A percentile compares a stretch with the other conserved stretches of the same genome.
phyloP scores from a whole-genome alignment of 2,888 invertebrate genomes.

The Morpho helenor region DNA sequence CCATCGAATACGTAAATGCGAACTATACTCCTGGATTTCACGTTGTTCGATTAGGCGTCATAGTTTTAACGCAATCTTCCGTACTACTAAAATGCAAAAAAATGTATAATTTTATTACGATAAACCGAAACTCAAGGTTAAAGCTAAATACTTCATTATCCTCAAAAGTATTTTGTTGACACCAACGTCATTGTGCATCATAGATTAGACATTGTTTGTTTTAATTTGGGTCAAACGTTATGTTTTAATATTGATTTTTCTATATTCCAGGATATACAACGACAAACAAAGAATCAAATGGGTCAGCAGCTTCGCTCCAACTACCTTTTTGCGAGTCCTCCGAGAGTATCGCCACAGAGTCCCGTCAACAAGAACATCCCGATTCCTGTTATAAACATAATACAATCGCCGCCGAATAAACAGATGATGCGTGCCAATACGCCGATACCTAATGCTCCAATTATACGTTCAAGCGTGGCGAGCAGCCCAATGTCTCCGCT shows the following conservation, averaged over 20 bases:
- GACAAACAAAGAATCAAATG: constrained; percentile 37
- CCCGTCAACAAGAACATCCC: constrained; percentile 41
- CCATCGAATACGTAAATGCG: too few species aligned
- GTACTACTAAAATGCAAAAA: too few species aligned
- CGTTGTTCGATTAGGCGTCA: too few species aligned
- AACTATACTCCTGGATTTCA: too few species aligned
- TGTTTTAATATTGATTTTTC: constrained; percentile 19
- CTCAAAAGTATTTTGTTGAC: too few species aligned
- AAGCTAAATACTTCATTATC: too few species aligned
- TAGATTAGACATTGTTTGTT: too few species aligned
- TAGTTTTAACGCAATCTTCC: too few species aligned
- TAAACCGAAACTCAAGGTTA: too few species aligned
- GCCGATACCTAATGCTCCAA: constrained; percentile 30
- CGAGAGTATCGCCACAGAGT: constrained; percentile 33
- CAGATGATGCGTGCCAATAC: constrained; percentile 41
- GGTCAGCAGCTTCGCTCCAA: constrained; percentile 36
- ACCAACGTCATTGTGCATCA: too few species aligned
- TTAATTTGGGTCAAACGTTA: too few species aligned
- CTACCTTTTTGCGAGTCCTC: constrained; percentile 46
- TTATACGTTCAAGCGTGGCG: constrained; percentile 32
- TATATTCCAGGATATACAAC: constrained; percentile 56
- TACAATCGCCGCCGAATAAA: constrained; percentile 44
- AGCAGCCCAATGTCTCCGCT: constrained; percentile 57
- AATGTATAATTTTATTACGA: too few species aligned
- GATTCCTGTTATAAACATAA: constrained; percentile 54